A percentile compares a stretch with the other conserved stretches of the same genome.
phyloP scores from a whole-genome alignment of 2,888 invertebrate species.

The Autographa pulchrina region DNA sequence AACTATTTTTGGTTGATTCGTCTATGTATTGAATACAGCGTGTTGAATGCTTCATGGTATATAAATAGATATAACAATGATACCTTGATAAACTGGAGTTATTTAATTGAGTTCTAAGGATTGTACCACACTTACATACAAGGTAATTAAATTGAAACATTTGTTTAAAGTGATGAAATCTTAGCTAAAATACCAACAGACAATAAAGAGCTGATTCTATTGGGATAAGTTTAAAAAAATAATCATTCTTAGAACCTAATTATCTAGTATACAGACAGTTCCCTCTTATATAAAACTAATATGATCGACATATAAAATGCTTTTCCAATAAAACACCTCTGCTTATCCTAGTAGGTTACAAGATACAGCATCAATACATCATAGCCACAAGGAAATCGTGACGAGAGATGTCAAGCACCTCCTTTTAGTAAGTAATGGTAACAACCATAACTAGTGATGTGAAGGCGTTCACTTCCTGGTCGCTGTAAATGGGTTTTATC shows the following conservation, averaged over 20 bases:
- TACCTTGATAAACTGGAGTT: neutral
- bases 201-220: no score
- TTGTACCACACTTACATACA: no score
- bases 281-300: no score
- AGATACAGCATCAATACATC: neutral
- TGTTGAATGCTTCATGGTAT: neutral
- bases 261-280: no score
- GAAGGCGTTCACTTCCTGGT: conserved; percentile 51
- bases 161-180: neutral
- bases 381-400: conserved; percentile 35
- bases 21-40: neutral
- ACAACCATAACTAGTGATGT: conserved; percentile 39
- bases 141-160: no score
- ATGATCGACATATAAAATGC: neutral
- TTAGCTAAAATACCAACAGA: no score
- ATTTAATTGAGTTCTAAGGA: neutral
- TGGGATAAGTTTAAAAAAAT: no score
- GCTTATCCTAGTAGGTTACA: neutral
- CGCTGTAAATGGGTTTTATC: conserved; percentile 58
- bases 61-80: neutral
- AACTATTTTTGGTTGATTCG: conserved; percentile 4
- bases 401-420: conserved; percentile 36
- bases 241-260: no score
- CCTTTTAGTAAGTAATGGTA: conserved; percentile 15
- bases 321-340: neutral